Evolutionary conservation across 1,140 invertebrate species (phyloP).

Genomic region (Drosophila nannoptera): DNA sequence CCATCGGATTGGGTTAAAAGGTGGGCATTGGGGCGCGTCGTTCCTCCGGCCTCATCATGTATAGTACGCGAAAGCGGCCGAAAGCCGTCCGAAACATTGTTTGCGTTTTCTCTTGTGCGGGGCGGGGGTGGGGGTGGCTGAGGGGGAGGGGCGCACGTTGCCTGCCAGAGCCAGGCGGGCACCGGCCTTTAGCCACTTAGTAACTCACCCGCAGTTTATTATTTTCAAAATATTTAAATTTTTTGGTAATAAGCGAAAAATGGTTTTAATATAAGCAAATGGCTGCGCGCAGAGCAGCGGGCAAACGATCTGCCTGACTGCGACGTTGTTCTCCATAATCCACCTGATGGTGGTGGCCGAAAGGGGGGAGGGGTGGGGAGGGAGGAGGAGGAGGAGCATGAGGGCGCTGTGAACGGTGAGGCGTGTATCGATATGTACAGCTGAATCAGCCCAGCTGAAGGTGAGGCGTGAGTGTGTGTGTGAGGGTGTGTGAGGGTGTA

Average conservation of each 20-base stretch:
- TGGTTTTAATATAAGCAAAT: slow-evolving; percentile 73
- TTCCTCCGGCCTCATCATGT: too few relatives aligned
- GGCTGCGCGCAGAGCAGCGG: slow-evolving; percentile 36
- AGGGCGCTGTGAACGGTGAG: neutral
- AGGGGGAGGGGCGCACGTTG: slow-evolving; percentile 25
- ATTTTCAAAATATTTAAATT: slow-evolving; percentile 79
- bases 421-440: slow-evolving; percentile 3
- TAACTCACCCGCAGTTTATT: slow-evolving; percentile 79
- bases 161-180: slow-evolving; percentile 22
- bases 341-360: slow-evolving; percentile 23
- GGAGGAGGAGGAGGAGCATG: too few relatives aligned
- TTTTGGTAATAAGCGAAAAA: slow-evolving; percentile 78
- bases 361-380: neutral
- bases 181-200: slow-evolving; percentile 60
- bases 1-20: slow-evolving; percentile 48
- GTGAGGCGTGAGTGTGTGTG: neutral
- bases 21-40: slow-evolving; percentile 22
- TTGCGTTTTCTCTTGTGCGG: slow-evolving; percentile 59
- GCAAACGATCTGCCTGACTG: slow-evolving; percentile 37
- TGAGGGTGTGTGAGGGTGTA: neutral
- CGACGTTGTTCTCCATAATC: slow-evolving; percentile 46
- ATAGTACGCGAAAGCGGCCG: neutral
- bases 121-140: slow-evolving; percentile 39
- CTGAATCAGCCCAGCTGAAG: neutral
- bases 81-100: slow-evolving; percentile 41